Evolutionary conservation across 2,888 invertebrate species (phyloP), one percentile per base, ranked within the genome.

Genomic region (Selenia dentaria): DNA sequence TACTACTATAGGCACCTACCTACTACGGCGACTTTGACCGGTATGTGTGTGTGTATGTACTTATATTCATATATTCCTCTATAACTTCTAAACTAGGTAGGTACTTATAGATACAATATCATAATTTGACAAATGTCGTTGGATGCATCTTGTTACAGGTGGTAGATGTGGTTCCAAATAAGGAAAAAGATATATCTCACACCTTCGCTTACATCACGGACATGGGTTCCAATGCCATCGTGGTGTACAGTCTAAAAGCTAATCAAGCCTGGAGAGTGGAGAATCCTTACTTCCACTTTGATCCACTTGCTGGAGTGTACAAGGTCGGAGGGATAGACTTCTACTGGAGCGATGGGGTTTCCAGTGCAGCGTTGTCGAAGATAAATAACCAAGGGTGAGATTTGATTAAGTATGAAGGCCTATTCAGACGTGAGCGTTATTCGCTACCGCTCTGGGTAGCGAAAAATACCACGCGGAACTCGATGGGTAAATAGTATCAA

Each of bases 331-430:
- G 95, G 0, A 90, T 95, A 2, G 93, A 94, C 60, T 96, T 96
- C 91, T 95, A 95, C 70, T 96, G 95, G 95, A 94, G 93, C 5
- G 96, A 96, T 70, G 96, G 96, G 0, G 87, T 96, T 0, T 95
- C 96, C 48, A 94, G 95, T 2, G 74, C 95, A 42, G 94, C 95
- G 10, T 76, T 95, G 28, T 93, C 92, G 1, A 83, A 84, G 0
- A 64, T 74, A 0, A 84, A 86, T 26, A 65, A 65, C 0, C 88
- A 92, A 57, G 91, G 91, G 88, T 89, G 56, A 63, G 64, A 38
- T 10, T 13, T 18, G 11, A n/a, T n/a, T n/a, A n/a, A n/a, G n/a
- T n/a, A n/a, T n/a, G n/a, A n/a, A n/a, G n/a, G n/a, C n/a, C n/a
- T n/a, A n/a, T n/a, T n/a, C n/a, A n/a, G n/a, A n/a, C n/a, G n/a